Percentiles rank a stretch among this genome's conserved stretches.
phyloP scores from a whole-genome alignment of 2,888 invertebrate species.

The Amphipyra berbera region DNA sequence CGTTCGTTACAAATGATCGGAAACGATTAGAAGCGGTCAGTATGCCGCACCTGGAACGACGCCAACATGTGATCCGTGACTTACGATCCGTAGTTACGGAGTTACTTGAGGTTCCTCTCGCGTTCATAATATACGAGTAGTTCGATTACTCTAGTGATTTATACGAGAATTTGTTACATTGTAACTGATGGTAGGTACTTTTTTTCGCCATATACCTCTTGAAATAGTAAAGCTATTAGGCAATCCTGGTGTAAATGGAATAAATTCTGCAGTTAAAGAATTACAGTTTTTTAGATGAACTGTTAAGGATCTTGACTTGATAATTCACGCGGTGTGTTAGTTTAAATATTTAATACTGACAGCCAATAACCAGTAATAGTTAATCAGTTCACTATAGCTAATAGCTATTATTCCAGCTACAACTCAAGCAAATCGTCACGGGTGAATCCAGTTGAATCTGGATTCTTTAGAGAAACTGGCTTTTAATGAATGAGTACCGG shows the following conservation, averaged over 20 bases:
- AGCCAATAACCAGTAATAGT: too few relatives aligned
- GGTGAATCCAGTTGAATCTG: too few relatives aligned
- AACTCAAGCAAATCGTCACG: too few relatives aligned
- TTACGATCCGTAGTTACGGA: conserved; percentile 29
- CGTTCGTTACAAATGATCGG: conserved; percentile 39
- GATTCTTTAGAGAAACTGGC: too few relatives aligned
- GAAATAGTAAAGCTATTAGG: conserved; percentile 15
- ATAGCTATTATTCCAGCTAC: too few relatives aligned
- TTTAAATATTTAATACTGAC: too few relatives aligned
- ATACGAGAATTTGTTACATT: conserved; percentile 42
- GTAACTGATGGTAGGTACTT: conserved; percentile 25
- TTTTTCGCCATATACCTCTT: conserved; percentile 10
- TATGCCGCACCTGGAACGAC: conserved; percentile 39
- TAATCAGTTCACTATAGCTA: too few relatives aligned
- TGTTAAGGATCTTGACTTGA: too few relatives aligned
- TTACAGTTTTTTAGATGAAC: conserved; percentile 16
- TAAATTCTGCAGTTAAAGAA: conserved; percentile 11
- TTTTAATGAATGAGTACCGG: too few relatives aligned
- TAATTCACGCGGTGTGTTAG: too few relatives aligned
- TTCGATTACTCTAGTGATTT: conserved; percentile 47
- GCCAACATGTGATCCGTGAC: conserved; percentile 57
- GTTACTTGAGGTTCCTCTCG: conserved; percentile 46
- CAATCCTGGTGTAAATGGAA: conserved; percentile 1
- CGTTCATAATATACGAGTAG: conserved; percentile 50
- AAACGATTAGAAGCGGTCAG: conserved; percentile 53